These are phyloP conservation scores for Argyra leucocephala DNA, from an alignment of 2,888 invertebrate species.

Conservation along the genomic window DNA sequence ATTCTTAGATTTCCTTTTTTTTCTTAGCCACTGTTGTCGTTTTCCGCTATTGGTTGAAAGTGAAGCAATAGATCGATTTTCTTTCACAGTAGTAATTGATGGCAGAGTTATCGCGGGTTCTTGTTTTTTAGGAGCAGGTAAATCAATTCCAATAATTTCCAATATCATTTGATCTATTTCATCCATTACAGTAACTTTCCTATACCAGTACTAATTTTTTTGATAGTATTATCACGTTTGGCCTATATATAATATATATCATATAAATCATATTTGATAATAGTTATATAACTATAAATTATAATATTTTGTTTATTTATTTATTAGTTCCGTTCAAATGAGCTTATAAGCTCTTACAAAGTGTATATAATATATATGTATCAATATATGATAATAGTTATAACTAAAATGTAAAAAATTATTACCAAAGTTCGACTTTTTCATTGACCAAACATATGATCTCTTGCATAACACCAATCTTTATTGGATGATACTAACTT, in stretches of 20 bases:
- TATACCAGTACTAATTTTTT: slow-evolving; percentile 10
- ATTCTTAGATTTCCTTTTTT: background rate
- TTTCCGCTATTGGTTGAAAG: too few relatives aligned
- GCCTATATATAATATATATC: slow-evolving; percentile 11
- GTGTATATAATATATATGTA: too few relatives aligned
- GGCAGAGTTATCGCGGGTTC: background rate
- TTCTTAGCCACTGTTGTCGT: too few relatives aligned
- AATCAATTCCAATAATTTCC: slow-evolving; percentile 13
- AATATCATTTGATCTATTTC: slow-evolving; percentile 15
- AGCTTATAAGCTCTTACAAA: too few relatives aligned
- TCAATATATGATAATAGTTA: background rate
- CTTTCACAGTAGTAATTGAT: background rate
- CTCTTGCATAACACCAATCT: slow-evolving; percentile 18
- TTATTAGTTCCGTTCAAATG: too few relatives aligned
- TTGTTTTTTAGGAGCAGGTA: background rate
- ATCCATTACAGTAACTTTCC: slow-evolving; percentile 11
- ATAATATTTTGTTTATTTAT: too few relatives aligned
- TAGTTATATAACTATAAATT: too few relatives aligned
- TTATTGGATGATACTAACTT: slow-evolving; percentile 14
- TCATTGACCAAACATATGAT: slow-evolving; percentile 19
- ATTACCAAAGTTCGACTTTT: slow-evolving; percentile 19
- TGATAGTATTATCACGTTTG: slow-evolving; percentile 11
- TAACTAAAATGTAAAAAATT: background rate
- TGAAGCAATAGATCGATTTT: background rate
- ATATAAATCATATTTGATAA: background rate